Conservation (phyloP, 2,113 vertebrate genomes). For the Poecile atricapillus region DNA sequence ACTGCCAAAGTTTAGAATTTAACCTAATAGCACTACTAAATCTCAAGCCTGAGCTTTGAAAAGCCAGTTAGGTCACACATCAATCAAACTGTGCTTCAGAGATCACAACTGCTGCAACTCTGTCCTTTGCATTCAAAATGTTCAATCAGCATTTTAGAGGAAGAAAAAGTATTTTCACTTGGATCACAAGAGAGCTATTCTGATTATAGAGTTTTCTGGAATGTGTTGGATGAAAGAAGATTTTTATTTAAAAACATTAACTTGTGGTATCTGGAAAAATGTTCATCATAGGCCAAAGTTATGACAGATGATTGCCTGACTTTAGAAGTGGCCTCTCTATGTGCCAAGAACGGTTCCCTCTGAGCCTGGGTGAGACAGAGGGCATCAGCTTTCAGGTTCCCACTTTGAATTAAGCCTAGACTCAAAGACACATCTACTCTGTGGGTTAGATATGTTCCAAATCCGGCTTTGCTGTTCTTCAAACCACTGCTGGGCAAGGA, state of each 20-base stretch:
- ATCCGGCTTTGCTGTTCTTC: neutral
- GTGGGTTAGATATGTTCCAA: neutral
- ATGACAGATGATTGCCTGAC: neutral
- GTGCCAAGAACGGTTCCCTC: neutral
- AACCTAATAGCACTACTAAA: neutral
- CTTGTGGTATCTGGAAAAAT: slow-evolving; percentile 44
- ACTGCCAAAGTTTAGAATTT: neutral
- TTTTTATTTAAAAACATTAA: slow-evolving; percentile 23
- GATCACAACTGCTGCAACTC: neutral
- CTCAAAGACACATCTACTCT: neutral
- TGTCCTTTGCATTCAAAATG: neutral
- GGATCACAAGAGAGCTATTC: neutral
- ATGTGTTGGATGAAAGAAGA: neutral
- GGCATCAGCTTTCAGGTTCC: slow-evolving; percentile 10
- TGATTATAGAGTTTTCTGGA: slow-evolving; percentile 7
- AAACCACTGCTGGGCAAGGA: neutral
- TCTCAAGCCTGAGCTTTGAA: neutral
- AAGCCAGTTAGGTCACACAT: neutral
- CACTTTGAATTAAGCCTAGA: neutral
- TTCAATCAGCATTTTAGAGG: neutral
- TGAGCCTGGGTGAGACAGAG: neutral
- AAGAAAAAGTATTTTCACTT: neutral
- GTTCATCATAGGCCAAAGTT: neutral
- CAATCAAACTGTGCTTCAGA: neutral
- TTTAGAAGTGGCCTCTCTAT: neutral